Conservation (phyloP, 2,888 invertebrate species). For the Smittia sp. region DNA sequence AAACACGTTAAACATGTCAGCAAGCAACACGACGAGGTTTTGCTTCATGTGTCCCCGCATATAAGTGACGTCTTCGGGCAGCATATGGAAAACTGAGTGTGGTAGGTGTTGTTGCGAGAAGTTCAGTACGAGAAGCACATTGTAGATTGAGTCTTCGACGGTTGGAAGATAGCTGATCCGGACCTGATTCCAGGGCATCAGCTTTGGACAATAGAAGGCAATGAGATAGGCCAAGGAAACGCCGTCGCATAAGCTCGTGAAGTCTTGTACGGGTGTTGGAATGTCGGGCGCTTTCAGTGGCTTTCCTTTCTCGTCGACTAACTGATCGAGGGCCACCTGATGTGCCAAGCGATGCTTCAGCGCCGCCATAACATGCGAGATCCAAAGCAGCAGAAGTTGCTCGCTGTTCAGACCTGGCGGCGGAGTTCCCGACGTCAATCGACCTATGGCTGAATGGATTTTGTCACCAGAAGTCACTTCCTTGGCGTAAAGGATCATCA, state of each 20-base stretch:
- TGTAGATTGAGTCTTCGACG: conserved; percentile 78
- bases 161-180: conserved; percentile 55
- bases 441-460: conserved; percentile 78
- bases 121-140: conserved; percentile 80
- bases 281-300: conserved; percentile 55
- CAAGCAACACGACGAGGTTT: conserved; percentile 86
- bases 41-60: conserved; percentile 86
- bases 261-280: conserved; percentile 66
- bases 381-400: conserved; percentile 70
- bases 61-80: conserved; percentile 93
- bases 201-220: conserved; percentile 85
- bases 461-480: conserved; percentile 88
- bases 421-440: conserved; percentile 16
- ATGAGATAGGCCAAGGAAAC: conserved; percentile 82
- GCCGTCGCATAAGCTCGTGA: conserved; percentile 88
- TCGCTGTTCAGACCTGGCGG: conserved; percentile 17
- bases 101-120: conserved; percentile 85
- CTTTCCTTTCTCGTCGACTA: conserved; percentile 22
- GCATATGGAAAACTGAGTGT: conserved; percentile 86
- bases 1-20: conserved; percentile 89
- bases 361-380: conserved; percentile 81
- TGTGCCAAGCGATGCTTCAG: conserved; percentile 61
- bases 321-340: conserved; percentile 51
- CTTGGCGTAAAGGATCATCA: conserved; percentile 90
- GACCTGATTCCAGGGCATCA: conserved; percentile 69